Percentiles rank a stretch among this genome's conserved stretches.
Conservation (phyloP, 2,113 vertebrate species). For the Lynx canadensis region DNA sequence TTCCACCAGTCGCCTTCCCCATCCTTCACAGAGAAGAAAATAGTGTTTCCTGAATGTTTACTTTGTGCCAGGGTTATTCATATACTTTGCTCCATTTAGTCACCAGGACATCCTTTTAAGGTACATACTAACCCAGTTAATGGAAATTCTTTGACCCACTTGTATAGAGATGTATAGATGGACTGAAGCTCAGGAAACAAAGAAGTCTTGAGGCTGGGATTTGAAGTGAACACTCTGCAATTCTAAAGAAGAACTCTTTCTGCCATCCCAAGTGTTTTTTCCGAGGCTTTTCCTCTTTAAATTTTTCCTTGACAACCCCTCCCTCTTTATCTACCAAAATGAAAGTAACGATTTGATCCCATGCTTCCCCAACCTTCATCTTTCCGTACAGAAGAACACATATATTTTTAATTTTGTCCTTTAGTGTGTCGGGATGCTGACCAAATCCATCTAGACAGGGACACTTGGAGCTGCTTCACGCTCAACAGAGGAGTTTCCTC, state of each 20-base stretch:
- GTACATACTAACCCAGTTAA: background rate
- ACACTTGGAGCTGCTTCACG: conserved; percentile 9
- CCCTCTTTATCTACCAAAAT: background rate
- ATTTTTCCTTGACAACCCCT: background rate
- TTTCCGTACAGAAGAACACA: background rate
- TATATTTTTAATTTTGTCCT: background rate
- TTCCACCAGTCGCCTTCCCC: background rate
- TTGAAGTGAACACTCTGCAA: background rate
- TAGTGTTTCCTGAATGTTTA: background rate
- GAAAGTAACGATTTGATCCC: background rate
- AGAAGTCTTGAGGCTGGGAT: background rate
- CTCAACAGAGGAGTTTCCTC: conserved; percentile 20
- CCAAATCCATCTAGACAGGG: background rate
- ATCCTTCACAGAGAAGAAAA: conserved; percentile 17
- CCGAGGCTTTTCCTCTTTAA: background rate
- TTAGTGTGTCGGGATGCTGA: background rate
- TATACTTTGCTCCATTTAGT: background rate
- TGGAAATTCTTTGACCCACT: background rate
- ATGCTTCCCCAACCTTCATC: background rate
- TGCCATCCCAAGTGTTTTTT: background rate
- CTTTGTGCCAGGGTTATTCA: background rate
- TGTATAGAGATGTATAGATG: background rate
- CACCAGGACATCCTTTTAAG: background rate
- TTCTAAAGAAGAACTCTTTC: background rate
- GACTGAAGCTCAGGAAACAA: background rate